Base-by-base conservation (phyloP, 2,113 vertebrate genomes). In the Narcine bancroftii region DNA sequence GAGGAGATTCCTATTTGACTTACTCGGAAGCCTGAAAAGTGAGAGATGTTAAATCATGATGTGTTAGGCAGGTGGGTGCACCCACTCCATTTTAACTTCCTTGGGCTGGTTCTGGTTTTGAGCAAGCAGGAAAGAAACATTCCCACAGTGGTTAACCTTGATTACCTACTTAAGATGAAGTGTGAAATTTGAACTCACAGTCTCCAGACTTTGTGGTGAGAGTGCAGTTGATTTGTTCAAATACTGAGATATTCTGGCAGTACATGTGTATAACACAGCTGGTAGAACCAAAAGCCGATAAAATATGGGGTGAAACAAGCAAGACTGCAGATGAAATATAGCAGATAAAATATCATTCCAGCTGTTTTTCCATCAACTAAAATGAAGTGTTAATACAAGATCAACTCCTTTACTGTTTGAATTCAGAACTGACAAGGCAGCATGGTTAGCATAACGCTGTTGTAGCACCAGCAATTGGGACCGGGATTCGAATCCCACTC, bases 1-100 rank as follows among this genome's bases (percentile, higher is more conserved):
- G 21, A 69, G 2, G 66, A 69, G 66, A 24, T 69, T 69, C 19
- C 66, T 69, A 69, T 69, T 21, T 24, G 66, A 26, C 19, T 24
- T 69, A 24, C 24, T 69, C 26, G 17, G 66, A 69, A 29, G 21
- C 21, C 24, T 26, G 21, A 69, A 69, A 17, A 69, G 66, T 69
- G 66, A 69, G 26, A 69, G 66, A 69, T 69, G 66, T 69, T 24
- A 69, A 69, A 69, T 69, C 66, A 24, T 69, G 6, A 69, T 69
- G 66, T 26, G 21, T 69, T 69, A 69, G 21, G 66, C 66, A 69
- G 66, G 17, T 69, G 66, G 5, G 19, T 69, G 24, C 66, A 69
- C 66, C 66, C 66, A 69, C 66, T 69, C 72, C 72, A 36, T 73
- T 73, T 73, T 73, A 73, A 73, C 72, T 73, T n/a, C 72, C 72